A percentile compares a stretch with the other conserved stretches of the same genome.
phyloP scores from a whole-genome alignment of 2,113 vertebrate genomes.

The Eublepharis macularius region DNA sequence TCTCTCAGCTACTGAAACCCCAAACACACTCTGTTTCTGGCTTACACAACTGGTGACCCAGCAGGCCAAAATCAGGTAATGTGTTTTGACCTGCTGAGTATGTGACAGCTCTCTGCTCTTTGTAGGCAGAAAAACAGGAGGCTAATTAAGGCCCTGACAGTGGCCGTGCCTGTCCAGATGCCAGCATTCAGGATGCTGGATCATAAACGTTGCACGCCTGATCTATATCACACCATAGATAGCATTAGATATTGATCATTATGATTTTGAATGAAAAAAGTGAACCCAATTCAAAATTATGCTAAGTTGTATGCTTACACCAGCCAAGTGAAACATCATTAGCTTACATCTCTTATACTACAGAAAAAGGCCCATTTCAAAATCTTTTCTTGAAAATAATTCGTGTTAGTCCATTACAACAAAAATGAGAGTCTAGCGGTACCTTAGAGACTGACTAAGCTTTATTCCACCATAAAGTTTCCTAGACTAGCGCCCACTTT shows the following conservation, averaged over 20 bases:
- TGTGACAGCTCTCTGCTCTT: neutral
- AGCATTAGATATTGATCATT: too few relatives aligned
- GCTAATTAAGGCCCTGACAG: neutral
- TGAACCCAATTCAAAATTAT: neutral
- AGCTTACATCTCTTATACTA: too few relatives aligned
- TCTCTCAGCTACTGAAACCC: neutral
- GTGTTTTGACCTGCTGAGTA: neutral
- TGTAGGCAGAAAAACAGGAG: neutral
- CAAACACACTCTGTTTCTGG: neutral
- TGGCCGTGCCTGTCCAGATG: too few relatives aligned
- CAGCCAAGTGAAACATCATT: neutral
- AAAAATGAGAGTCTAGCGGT: too few relatives aligned
- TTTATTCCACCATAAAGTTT: too few relatives aligned
- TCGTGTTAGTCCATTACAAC: too few relatives aligned
- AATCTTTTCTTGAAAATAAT: too few relatives aligned
- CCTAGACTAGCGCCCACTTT: too few relatives aligned
- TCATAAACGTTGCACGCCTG: neutral
- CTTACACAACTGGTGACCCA: neutral
- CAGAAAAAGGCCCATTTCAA: too few relatives aligned
- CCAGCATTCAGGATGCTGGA: neutral
- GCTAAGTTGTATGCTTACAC: neutral
- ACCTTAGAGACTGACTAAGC: too few relatives aligned
- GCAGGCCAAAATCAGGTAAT: neutral
- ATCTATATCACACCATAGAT: neutral
- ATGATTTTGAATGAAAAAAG: neutral